These are phyloP conservation scores for Chlorops oryzae DNA, from an alignment of 1,140 invertebrate genomes.

Conservation along the genomic window DNA sequence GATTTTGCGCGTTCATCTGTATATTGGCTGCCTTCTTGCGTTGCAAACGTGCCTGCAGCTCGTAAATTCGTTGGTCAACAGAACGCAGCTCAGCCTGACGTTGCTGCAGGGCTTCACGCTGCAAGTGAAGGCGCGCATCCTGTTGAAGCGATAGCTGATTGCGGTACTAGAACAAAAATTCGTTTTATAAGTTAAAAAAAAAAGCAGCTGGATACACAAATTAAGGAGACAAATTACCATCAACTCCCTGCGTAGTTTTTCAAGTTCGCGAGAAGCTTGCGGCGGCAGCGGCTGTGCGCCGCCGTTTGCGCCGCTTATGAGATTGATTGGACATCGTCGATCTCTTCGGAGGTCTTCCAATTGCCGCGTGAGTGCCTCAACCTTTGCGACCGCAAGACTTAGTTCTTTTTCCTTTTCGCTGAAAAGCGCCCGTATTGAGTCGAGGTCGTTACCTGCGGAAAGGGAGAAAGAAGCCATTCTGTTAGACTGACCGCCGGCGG, in stretches of 20 bases:
- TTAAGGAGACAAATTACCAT: conserved; percentile 62
- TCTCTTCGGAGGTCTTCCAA: conserved; percentile 79
- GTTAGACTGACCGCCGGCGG: too few relatives aligned
- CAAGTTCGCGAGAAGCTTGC: conserved; percentile 75
- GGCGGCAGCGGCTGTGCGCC: conserved; percentile 55
- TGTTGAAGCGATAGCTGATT: conserved; percentile 95
- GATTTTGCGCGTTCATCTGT: conserved; percentile 25
- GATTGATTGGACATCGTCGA: conserved; percentile 49
- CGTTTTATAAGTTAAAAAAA: not conserved
- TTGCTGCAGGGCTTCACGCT: conserved; percentile 77
- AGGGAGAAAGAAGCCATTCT: conserved; percentile 21
- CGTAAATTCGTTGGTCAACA: conserved; percentile 88
- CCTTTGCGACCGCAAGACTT: conserved; percentile 87
- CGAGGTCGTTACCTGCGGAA: conserved; percentile 80
- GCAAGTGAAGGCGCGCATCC: conserved; percentile 76
- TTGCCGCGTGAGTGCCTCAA: conserved; percentile 89
- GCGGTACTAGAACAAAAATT: conserved; percentile 66
- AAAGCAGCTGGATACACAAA: not conserved
- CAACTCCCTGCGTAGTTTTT: conserved; percentile 82
- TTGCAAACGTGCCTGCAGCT: conserved; percentile 84
- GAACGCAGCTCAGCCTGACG: conserved; percentile 82
- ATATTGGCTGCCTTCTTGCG: conserved; percentile 74
- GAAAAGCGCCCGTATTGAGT: conserved; percentile 90
- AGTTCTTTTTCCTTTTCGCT: conserved; percentile 97
- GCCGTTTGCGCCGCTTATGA: conserved; percentile 33